A percentile compares a stretch with the other conserved stretches of the same genome.
These are phyloP conservation scores for Ditula angustiorana DNA, from an alignment of 2,888 invertebrate species.

Conservation along the genomic window DNA sequence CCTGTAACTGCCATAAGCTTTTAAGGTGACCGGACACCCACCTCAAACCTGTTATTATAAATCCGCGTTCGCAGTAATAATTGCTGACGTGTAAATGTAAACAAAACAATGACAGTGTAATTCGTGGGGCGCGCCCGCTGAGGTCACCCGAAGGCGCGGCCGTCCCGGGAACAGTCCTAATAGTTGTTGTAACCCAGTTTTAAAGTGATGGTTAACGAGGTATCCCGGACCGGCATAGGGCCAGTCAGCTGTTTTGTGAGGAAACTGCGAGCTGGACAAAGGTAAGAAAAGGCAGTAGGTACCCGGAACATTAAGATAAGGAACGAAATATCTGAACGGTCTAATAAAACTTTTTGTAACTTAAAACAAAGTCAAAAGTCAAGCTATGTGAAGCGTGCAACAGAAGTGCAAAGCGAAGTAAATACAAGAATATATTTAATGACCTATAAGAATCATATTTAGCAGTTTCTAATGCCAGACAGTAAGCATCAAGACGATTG, in stretches of 20 bases:
- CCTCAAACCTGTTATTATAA: constrained; percentile 19
- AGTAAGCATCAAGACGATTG: constrained; percentile 10
- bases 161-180: constrained; percentile 35
- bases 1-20: neutral
- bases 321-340: neutral
- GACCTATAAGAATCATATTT: constrained; percentile 27
- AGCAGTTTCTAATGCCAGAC: constrained; percentile 5
- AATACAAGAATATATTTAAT: constrained; percentile 24
- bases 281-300: neutral
- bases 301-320: neutral
- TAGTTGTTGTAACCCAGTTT: constrained; percentile 39
- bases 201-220: constrained; percentile 36
- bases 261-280: neutral
- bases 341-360: neutral
- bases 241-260: neutral
- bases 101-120: constrained; percentile 83
- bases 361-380: neutral
- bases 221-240: constrained; percentile 12
- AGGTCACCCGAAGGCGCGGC: constrained; percentile 60
- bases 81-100: constrained; percentile 84
- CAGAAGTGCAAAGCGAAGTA: constrained; percentile 11
- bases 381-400: neutral
- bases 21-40: constrained; percentile 1
- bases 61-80: constrained; percentile 50
- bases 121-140: constrained; percentile 61